phyloP scores from a whole-genome alignment of 2,113 vertebrate genomes.

The Phaethon lepturus region DNA sequence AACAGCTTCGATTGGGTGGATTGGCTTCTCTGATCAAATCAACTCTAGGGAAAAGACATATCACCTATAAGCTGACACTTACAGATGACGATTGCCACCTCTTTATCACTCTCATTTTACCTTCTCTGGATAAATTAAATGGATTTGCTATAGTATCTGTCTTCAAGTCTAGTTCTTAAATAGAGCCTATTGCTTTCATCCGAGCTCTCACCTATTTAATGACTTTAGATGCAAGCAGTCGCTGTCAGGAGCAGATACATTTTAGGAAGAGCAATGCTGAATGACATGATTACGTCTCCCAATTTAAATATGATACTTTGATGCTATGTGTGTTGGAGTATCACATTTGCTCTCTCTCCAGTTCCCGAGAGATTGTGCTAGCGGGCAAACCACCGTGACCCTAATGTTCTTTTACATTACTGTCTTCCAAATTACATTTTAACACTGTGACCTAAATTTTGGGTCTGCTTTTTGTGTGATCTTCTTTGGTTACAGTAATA shows the following conservation, averaged over 20 bases:
- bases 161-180: background rate
- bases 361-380: background rate
- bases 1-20: background rate
- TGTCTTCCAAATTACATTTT: background rate
- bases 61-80: background rate
- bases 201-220: background rate
- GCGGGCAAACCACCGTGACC: background rate
- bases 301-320: background rate
- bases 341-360: background rate
- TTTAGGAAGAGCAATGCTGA: background rate
- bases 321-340: background rate
- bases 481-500: background rate
- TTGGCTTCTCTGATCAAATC: background rate
- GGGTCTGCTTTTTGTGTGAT: background rate
- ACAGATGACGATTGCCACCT: background rate
- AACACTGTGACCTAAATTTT: background rate
- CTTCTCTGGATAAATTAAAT: background rate
- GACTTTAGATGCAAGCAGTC: background rate
- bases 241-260: background rate
- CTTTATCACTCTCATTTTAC: background rate
- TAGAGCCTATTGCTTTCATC: background rate
- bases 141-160: background rate
- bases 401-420: background rate
- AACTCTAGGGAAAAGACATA: background rate
- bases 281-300: background rate